Evolutionary conservation across 2,888 invertebrate species (phyloP).

Genomic region (Mythimna albipuncta): DNA sequence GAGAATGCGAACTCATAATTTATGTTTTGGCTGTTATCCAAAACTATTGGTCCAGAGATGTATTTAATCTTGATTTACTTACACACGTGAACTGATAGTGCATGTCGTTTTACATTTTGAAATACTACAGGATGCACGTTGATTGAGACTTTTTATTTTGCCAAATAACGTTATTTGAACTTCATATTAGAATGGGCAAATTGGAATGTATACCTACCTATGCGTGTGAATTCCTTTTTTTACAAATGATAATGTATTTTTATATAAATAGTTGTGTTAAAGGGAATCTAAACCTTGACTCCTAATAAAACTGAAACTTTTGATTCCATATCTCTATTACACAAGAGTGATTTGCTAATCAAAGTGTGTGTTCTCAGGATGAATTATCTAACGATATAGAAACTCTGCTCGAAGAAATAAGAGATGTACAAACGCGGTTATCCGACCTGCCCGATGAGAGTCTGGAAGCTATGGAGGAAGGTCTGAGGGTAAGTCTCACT

Average conservation of each 20-base stretch:
- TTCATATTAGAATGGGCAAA: background rate
- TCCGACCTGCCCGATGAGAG: constrained; percentile 93
- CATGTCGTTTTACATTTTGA: constrained; percentile 41
- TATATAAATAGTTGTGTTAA: background rate
- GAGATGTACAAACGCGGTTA: constrained; percentile 92
- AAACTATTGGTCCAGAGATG: constrained; percentile 61
- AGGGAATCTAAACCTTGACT: constrained; percentile 6
- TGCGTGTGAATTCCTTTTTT: constrained; percentile 2
- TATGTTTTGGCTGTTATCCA: constrained; percentile 70
- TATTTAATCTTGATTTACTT: constrained; percentile 72
- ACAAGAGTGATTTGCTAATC: constrained; percentile 80
- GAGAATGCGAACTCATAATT: constrained; percentile 59
- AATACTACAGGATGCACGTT: constrained; percentile 41
- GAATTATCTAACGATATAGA: constrained; percentile 92
- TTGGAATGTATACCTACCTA: background rate
- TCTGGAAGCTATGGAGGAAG: constrained; percentile 93
- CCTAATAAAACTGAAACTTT: constrained; percentile 44
- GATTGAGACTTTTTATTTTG: constrained; percentile 9
- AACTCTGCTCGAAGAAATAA: constrained; percentile 92
- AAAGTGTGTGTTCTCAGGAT: constrained; percentile 90
- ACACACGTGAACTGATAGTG: constrained; percentile 58
- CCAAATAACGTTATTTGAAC: background rate
- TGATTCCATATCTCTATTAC: constrained; percentile 65
- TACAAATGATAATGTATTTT: background rate
- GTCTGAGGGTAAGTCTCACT: constrained; percentile 92